Percentiles rank a stretch among this genome's conserved stretches.
Conservation (phyloP, 2,797 vertebrate species). For the Nyctalus aviator region DNA sequence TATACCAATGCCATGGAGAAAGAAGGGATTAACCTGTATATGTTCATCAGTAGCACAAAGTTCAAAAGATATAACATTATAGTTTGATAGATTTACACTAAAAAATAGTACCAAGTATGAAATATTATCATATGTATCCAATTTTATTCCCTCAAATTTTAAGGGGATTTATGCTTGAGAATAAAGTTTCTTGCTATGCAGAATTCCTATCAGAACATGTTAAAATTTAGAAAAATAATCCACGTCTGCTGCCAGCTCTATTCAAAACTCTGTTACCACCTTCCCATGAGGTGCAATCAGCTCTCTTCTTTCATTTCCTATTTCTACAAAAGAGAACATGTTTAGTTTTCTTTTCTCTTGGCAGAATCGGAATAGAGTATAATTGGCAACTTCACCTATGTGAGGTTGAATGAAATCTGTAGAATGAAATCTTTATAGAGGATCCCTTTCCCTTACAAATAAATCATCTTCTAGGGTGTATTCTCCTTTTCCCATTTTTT, state of each 20-base stretch:
- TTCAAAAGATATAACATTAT: not conserved
- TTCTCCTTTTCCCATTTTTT: not conserved
- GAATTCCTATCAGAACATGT: not conserved
- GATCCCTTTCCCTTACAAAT: not conserved
- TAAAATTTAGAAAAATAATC: not conserved
- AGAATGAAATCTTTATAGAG: not conserved
- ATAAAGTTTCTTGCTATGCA: not conserved
- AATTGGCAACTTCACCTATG: not conserved
- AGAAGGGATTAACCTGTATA: not conserved
- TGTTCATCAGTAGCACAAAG: not conserved
- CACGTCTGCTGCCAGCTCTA: not conserved
- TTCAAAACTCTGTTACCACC: not conserved
- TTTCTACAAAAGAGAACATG: not conserved
- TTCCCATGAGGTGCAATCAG: not conserved
- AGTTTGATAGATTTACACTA: not conserved
- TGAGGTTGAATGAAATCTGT: not conserved
- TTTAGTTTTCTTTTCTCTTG: slow-evolving; percentile 5
- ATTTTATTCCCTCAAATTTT: not conserved
- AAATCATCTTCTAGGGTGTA: not conserved
- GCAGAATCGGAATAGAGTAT: not conserved
- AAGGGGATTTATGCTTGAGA: not conserved
- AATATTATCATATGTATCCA: not conserved
- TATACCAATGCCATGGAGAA: rapidly evolving
- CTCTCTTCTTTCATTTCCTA: not conserved
- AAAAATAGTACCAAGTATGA: not conserved